Conservation (phyloP, 2,888 invertebrate genomes). For the Chaetogeoica ovagalla region DNA sequence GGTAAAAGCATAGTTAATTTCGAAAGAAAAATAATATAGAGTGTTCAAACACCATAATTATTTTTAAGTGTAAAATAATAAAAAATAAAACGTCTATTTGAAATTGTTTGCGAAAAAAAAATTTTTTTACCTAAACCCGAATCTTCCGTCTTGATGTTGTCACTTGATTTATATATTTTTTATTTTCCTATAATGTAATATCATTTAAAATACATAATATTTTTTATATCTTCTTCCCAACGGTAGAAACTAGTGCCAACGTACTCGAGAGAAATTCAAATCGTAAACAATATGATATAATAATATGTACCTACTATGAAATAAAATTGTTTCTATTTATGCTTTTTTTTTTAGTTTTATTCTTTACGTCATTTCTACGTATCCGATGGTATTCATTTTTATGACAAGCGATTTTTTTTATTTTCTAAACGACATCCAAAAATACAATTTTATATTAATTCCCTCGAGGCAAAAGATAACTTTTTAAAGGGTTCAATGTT, state of each 20-base stretch:
- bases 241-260: too few relatives aligned
- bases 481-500: conserved; percentile 31
- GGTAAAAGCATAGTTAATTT: too few relatives aligned
- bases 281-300: background rate
- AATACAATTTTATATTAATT: conserved; percentile 47
- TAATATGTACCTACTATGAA: background rate
- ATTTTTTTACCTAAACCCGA: too few relatives aligned
- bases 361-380: conserved; percentile 17
- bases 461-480: conserved; percentile 29
- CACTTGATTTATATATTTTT: too few relatives aligned
- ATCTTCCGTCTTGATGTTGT: too few relatives aligned
- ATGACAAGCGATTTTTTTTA: conserved; percentile 17
- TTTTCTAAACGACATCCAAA: conserved; percentile 32
- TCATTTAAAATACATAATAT: background rate
- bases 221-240: too few relatives aligned
- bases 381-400: conserved; percentile 36
- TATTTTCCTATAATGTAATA: too few relatives aligned
- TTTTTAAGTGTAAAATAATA: too few relatives aligned
- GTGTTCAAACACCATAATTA: too few relatives aligned
- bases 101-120: too few relatives aligned
- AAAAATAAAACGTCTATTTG: too few relatives aligned
- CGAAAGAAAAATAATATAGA: too few relatives aligned
- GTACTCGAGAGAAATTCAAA: background rate
- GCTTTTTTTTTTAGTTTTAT: conserved; percentile 4
- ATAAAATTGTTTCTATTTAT: background rate